Evolutionary conservation across 2,113 vertebrate species (phyloP).

Genomic region (Lynx canadensis): DNA sequence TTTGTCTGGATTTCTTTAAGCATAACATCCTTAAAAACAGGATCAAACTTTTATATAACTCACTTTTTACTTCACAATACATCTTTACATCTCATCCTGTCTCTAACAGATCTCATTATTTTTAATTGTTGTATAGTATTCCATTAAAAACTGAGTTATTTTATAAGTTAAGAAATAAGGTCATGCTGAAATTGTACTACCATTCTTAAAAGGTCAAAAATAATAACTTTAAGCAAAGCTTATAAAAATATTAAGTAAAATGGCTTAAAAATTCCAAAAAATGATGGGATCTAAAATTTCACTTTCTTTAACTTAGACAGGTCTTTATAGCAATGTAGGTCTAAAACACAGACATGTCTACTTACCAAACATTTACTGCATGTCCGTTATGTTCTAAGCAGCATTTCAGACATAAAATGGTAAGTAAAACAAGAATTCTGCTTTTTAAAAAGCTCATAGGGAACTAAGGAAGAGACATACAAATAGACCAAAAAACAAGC

Average conservation of each 20-base stretch:
- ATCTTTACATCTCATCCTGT: neutral
- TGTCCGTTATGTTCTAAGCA: neutral
- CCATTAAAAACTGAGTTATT: constrained; percentile 49
- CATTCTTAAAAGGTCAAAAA: constrained; percentile 40
- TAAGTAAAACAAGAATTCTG: neutral
- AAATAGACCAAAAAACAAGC: neutral
- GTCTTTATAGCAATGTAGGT: constrained; percentile 30
- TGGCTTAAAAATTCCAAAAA: constrained; percentile 50
- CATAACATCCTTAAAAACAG: neutral
- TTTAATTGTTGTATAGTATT: neutral
- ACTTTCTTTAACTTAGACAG: neutral
- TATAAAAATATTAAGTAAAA: constrained; percentile 10
- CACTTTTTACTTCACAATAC: neutral
- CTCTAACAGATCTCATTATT: neutral
- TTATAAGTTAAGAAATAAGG: constrained; percentile 36
- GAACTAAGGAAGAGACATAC: neutral
- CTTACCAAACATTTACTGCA: neutral
- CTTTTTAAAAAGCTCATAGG: neutral
- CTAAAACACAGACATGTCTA: constrained; percentile 11
- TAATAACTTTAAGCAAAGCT: constrained; percentile 38
- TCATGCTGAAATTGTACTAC: constrained; percentile 26
- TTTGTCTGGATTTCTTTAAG: constrained; percentile 28
- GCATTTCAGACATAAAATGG: constrained; percentile 14
- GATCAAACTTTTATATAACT: constrained; percentile 7
- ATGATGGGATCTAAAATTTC: neutral